Conservation (phyloP, 2,888 invertebrate genomes). For the Tenthredo livida region DNA sequence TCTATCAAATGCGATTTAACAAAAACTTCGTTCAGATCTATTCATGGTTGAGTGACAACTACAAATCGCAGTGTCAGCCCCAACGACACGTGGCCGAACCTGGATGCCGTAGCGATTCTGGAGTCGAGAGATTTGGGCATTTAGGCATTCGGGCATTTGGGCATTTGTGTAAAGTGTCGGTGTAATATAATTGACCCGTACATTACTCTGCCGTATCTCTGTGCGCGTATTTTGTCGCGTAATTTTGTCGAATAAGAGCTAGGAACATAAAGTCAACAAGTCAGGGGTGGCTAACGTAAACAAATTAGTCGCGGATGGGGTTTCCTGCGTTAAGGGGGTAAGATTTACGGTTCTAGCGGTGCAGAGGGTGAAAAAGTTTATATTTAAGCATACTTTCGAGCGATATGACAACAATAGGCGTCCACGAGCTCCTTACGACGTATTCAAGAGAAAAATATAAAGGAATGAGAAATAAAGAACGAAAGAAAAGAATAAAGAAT, state of each 20-base stretch:
- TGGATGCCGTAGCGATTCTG: not conserved
- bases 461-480: not conserved
- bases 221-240: slow-evolving; percentile 62
- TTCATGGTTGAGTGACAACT: slow-evolving; percentile 40
- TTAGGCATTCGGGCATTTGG: slow-evolving; percentile 4
- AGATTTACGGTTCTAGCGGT: slow-evolving; percentile 62
- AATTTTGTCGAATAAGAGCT: slow-evolving; percentile 65
- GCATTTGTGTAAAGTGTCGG: slow-evolving; percentile 33
- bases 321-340: slow-evolving; percentile 51
- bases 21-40: slow-evolving; percentile 36
- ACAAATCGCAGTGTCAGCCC: slow-evolving; percentile 42
- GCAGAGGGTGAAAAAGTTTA: slow-evolving; percentile 62
- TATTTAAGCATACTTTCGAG: slow-evolving; percentile 55
- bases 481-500: not conserved
- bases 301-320: slow-evolving; percentile 62
- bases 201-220: slow-evolving; percentile 18
- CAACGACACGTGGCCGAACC: slow-evolving; percentile 8
- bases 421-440: not conserved
- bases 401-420: slow-evolving; percentile 45
- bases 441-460: not conserved
- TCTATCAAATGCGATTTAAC: slow-evolving; percentile 45
- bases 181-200: slow-evolving; percentile 36
- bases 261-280: slow-evolving; percentile 67
- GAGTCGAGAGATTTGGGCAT: not conserved
- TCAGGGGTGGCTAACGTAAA: slow-evolving; percentile 64